Evolutionary conservation across 2,797 vertebrate genomes (phyloP).

Genomic region (Rhabdomys pumilio): DNA sequence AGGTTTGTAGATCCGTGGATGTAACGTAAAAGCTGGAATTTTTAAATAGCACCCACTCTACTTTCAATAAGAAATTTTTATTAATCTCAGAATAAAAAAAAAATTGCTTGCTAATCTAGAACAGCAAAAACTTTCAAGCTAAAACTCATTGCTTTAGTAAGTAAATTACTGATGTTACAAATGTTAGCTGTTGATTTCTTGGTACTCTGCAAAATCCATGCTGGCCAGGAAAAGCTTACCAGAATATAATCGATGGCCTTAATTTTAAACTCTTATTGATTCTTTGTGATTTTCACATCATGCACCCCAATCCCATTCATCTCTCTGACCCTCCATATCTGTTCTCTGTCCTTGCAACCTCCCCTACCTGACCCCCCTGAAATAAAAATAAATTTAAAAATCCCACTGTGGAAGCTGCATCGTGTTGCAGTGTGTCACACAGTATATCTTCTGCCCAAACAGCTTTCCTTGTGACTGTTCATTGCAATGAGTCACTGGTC

Average conservation of each 20-base stretch:
- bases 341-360: neutral
- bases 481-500: neutral
- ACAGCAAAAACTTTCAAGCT: conserved; percentile 70
- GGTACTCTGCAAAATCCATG: neutral
- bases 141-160: conserved; percentile 69
- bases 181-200: neutral
- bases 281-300: neutral
- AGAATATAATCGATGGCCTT: conserved; percentile 44
- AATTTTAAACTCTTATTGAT: conserved; percentile 10
- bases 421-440: neutral
- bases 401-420: neutral
- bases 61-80: conserved; percentile 69
- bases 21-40: conserved; percentile 67
- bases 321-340: neutral
- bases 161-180: conserved; percentile 41
- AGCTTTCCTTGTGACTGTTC: neutral
- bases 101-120: conserved; percentile 65
- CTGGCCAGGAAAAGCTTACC: conserved; percentile 46
- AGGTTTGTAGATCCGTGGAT: conserved; percentile 13
- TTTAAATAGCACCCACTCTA: conserved; percentile 58
- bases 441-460: neutral
- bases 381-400: neutral
- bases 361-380: neutral
- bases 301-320: neutral
- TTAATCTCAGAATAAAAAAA: conserved; percentile 71